Percentiles rank a stretch among this genome's conserved stretches.
Evolutionary conservation across 64 coral and sea anemone species (phyloP).

Genomic region (Actinia equina): DNA sequence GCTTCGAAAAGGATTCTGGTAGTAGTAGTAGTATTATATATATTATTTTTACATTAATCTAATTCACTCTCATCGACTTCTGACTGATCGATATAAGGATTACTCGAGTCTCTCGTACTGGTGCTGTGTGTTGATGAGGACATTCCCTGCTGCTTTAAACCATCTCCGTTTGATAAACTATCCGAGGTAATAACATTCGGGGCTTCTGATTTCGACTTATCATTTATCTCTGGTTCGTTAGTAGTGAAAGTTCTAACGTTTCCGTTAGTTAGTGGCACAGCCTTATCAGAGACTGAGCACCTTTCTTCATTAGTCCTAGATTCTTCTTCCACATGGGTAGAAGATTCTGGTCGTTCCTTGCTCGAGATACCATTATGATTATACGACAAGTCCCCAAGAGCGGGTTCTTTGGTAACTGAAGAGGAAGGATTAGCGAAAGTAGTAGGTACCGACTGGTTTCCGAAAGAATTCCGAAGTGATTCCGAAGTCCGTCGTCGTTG

Average conservation of each 20-base stretch:
- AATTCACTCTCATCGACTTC: slow-evolving; percentile 13
- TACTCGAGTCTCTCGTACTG: background rate
- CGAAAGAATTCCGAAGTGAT: background rate
- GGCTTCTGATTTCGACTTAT: background rate
- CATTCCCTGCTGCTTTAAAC: background rate
- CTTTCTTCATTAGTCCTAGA: background rate
- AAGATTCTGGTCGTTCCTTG: background rate
- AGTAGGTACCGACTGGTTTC: background rate
- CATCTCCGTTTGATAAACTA: background rate
- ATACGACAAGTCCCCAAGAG: background rate
- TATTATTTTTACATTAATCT: background rate
- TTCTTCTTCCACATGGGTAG: background rate
- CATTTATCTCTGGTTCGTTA: background rate
- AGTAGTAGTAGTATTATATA: background rate
- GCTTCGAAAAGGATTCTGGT: too few relatives aligned
- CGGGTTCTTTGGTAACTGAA: background rate
- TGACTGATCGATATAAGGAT: background rate
- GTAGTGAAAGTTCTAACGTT: background rate
- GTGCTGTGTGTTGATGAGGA: background rate
- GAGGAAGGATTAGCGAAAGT: background rate
- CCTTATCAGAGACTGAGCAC: background rate
- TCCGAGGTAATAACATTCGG: background rate
- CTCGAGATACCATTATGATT: background rate
- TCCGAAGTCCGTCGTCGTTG: slow-evolving; percentile 29
- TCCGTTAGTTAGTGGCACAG: background rate